Evolutionary conservation across 1,140 invertebrate species (phyloP).

Genomic region (Zaprionus gabonicus): DNA sequence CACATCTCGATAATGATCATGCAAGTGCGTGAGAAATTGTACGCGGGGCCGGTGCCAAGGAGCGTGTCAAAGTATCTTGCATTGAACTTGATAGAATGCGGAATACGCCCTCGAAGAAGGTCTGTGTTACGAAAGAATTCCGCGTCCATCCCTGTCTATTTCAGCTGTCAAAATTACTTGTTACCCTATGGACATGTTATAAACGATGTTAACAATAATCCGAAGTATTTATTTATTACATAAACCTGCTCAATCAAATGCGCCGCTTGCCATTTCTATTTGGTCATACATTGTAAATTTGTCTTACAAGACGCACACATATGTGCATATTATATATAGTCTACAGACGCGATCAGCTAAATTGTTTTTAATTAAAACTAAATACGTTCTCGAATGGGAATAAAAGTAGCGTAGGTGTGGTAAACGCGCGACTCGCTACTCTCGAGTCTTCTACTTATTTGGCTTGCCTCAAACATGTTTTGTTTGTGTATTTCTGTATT

Average conservation of each 20-base stretch:
- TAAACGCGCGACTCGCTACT: constrained; percentile 54
- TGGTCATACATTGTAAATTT: constrained; percentile 8
- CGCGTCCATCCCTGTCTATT: not conserved
- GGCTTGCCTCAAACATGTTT: constrained; percentile 63
- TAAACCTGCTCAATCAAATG: constrained; percentile 61
- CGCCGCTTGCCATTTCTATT: constrained; percentile 34
- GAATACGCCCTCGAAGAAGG: not conserved
- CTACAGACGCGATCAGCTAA: constrained; percentile 35
- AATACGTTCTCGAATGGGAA: constrained; percentile 45
- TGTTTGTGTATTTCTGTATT: constrained; percentile 29
- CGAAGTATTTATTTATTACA: constrained; percentile 34
- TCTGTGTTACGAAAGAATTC: not conserved
- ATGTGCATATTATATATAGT: constrained; percentile 2
- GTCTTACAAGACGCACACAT: constrained; percentile 15
- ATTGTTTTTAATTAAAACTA: constrained; percentile 74
- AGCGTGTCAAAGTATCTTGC: constrained; percentile 30
- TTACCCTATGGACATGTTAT: constrained; percentile 8
- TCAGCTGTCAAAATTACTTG: constrained; percentile 42
- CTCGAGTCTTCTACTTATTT: constrained; percentile 65
- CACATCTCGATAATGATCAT: constrained; percentile 25
- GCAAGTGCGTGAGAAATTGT: constrained; percentile 34
- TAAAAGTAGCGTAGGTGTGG: constrained; percentile 62
- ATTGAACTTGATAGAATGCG: constrained; percentile 67
- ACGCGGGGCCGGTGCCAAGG: constrained; percentile 23
- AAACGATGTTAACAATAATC: constrained; percentile 19